A percentile compares a stretch with the other conserved stretches of the same genome.
Evolutionary conservation across 2,888 invertebrate species (phyloP).

Genomic region (Drosophila melanosoma): DNA sequence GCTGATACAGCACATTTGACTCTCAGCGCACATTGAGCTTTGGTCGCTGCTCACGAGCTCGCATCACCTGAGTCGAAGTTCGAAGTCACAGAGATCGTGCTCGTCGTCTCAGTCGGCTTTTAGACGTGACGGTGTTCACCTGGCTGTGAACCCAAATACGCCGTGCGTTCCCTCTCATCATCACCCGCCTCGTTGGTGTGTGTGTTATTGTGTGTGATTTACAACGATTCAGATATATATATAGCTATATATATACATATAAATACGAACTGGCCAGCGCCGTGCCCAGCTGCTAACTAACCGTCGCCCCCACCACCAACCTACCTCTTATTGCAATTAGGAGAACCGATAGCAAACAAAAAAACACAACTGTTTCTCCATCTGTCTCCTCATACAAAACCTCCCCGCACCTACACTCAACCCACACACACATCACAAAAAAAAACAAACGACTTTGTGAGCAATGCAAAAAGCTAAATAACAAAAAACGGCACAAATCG

Average conservation of each 20-base stretch:
- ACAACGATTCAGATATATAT: slow-evolving; percentile 43
- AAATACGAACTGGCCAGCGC: slow-evolving; percentile 72
- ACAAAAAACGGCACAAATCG: slow-evolving; percentile 60
- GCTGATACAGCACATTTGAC: slow-evolving; percentile 43
- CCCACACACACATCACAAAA: slow-evolving; percentile 61
- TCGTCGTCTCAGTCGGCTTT: slow-evolving; percentile 68
- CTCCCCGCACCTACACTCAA: slow-evolving; percentile 56
- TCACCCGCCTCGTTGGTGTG: slow-evolving; percentile 28
- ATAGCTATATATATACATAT: slow-evolving; percentile 29
- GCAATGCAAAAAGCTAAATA: slow-evolving; percentile 59
- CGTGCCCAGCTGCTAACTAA: slow-evolving; percentile 39
- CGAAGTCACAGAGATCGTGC: slow-evolving; percentile 52
- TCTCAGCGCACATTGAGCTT: slow-evolving; percentile 45
- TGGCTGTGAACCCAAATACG: slow-evolving; percentile 54
- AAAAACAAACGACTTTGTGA: slow-evolving; percentile 65
- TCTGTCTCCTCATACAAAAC: slow-evolving; percentile 13
- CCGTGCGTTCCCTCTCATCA: slow-evolving; percentile 27
- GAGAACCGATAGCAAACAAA: slow-evolving; percentile 34
- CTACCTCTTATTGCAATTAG: slow-evolving; percentile 44
- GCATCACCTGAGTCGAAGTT: slow-evolving; percentile 10
- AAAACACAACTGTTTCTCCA: slow-evolving; percentile 27
- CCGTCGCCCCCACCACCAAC: slow-evolving; percentile 15
- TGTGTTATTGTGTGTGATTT: slow-evolving; percentile 26
- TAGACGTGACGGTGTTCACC: slow-evolving; percentile 73
- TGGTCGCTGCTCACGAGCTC: slow-evolving; percentile 30